Evolutionary conservation across 2,888 invertebrate species (phyloP).

Genomic region (Clistopyga incitator): DNA sequence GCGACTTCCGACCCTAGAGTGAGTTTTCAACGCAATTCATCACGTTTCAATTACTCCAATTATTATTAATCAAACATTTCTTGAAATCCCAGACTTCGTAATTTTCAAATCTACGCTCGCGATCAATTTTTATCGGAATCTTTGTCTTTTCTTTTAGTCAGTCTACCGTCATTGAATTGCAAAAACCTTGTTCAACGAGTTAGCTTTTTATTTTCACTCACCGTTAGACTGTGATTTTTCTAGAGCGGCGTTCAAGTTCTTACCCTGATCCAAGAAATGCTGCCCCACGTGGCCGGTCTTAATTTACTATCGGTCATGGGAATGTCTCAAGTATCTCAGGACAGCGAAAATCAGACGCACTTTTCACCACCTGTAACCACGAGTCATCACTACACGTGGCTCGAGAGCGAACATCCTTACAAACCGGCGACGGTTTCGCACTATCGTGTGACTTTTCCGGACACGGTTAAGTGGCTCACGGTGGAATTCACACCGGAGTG

Average conservation of each 20-base stretch:
- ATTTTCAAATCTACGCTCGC: neutral
- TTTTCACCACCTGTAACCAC: slow-evolving; percentile 86
- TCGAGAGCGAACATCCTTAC: slow-evolving; percentile 99
- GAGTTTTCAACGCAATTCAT: slow-evolving; percentile 72
- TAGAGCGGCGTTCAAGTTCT: slow-evolving; percentile 94
- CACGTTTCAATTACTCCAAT: neutral
- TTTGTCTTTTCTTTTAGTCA: neutral
- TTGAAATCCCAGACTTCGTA: neutral
- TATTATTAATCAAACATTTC: slow-evolving; percentile 13
- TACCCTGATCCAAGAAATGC: slow-evolving; percentile 93
- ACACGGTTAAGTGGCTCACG: slow-evolving; percentile 95
- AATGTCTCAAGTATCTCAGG: slow-evolving; percentile 83
- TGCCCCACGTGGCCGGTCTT: slow-evolving; percentile 95
- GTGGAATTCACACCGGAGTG: slow-evolving; percentile 97
- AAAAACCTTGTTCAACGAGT: neutral
- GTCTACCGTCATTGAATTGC: too few relatives aligned
- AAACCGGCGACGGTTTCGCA: slow-evolving; percentile 94
- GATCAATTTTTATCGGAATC: too few relatives aligned
- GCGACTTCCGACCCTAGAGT: slow-evolving; percentile 93
- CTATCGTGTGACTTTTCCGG: slow-evolving; percentile 95
- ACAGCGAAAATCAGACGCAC: slow-evolving; percentile 80
- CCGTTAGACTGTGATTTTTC: slow-evolving; percentile 70
- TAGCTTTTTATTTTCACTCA: neutral
- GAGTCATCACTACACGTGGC: slow-evolving; percentile 94
- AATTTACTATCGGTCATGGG: slow-evolving; percentile 88